Base-by-base conservation (phyloP, 30 jellyfish, hydroid and myxozoan genomes). In the Aurelia aurita region DNA sequence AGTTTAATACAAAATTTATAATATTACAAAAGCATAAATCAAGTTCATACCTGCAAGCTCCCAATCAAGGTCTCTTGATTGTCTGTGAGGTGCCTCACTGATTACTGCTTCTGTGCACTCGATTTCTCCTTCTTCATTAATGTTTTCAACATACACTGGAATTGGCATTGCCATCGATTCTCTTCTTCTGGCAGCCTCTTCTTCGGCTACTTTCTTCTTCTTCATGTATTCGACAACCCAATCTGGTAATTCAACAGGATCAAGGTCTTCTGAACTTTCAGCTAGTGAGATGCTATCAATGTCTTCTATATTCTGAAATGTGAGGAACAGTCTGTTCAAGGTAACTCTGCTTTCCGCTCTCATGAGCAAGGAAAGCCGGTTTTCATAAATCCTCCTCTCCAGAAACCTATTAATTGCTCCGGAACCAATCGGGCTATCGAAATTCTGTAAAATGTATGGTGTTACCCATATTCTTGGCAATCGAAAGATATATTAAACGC, bases 171-270 rank as follows among this genome's bases (percentile, higher is more conserved):
- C 72, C 12, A 44, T 49, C 4, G 21, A 28, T 11, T 31, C 63
- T 51, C n/a, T 34, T 47, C 13, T 16, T 64, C 32, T 44, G 13
- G 70, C 69, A 0, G 47, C 82, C 20, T 47, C 80, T 34, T 35
- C 15, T 54, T 59, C 45, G 35, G 82, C 82, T 25, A 49, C 54
- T 34, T 68, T 54, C 74, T 80, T 80, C 28, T 49, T 46, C 2
- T 46, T 73, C 20, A 80, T 23, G 77, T 29, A 80, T 15, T 63
- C 90, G 11, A 14, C 54, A 8, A 80, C 90, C 90, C 90, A 80
- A 49, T 63, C 76, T 1, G 90, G 90, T 43, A 80, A 23, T 60
- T 62, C 82, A 18, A 80, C 82, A 35, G 90, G 90, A 3, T 32
- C 23, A 1, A 80, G 80, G 18, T 64, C 82, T 68, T 68, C 31